Base-by-base conservation (phyloP, 2,888 invertebrate genomes). In the Steinernema carpocapsae region DNA sequence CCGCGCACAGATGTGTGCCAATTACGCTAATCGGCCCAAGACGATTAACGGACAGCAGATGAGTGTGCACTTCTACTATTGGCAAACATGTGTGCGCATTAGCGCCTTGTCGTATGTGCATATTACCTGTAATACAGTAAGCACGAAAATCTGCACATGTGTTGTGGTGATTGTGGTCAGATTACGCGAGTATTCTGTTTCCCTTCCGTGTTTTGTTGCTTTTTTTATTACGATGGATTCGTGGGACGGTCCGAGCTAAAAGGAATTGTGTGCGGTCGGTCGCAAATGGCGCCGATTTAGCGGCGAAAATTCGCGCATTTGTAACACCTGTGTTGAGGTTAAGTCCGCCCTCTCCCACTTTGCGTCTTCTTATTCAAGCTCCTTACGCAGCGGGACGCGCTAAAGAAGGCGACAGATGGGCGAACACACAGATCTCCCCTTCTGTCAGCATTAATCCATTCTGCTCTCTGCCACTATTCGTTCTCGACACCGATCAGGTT, bases 1-100 rank as follows among this genome's bases (percentile, higher is more conserved):
- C 24, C 64, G 37, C 64, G 64, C 64, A 64, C 64, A 64, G 32
- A 64, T 64, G 64, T 64, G 64, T 64, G 64, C 64, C 64, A 64
- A 64, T 64, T 64, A 64, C 64, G 64, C 64, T 64, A 64, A 64
- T 64, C 64, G 64, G 64, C 64, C 64, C 29, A 64, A 64, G 64
- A 64, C 64, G 64, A 64, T 64, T 64, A 64, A 26, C 64, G 64
- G 64, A 64, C 64, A 64, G 64, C 64, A 64, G 64, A 64, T 64
- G 64, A 64, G 64, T 32, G 37, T 64, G 29, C 64, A 64, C 64
- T 37, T 64, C 64, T 64, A 64, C 64, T 64, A 29, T 64, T 22
- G 64, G 64, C 64, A 64, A 64, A 64, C 64, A 64, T 64, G 24
- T 64, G 64, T 37, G 64, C 64, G 64, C 24, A 64, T 64, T 64